A percentile compares a stretch with the other conserved stretches of the same genome.
phyloP scores from a whole-genome alignment of 2,113 vertebrate genomes.

The Eublepharis macularius region DNA sequence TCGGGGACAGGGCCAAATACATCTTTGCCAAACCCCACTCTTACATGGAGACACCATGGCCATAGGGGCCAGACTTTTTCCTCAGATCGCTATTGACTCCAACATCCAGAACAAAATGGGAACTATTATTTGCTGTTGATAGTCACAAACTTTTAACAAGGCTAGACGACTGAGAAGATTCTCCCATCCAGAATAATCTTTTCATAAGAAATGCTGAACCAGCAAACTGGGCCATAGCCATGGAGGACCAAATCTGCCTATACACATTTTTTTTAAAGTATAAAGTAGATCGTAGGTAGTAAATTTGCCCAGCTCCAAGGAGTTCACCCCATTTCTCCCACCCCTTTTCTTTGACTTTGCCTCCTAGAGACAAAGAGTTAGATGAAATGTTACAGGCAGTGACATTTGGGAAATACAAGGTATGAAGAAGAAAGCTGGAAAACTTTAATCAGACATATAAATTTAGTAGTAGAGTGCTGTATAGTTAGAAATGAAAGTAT shows the following conservation, averaged over 20 bases:
- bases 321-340: background rate
- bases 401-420: too few species aligned
- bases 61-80: background rate
- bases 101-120: background rate
- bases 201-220: background rate
- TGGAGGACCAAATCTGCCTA: background rate
- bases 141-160: background rate
- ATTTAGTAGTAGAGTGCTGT: too few species aligned
- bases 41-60: background rate
- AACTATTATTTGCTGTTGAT: background rate
- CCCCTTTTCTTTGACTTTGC: too few species aligned
- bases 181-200: background rate
- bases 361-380: too few species aligned
- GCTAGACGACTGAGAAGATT: background rate
- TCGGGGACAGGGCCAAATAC: background rate
- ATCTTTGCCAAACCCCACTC: background rate
- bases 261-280: too few species aligned
- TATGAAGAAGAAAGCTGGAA: too few species aligned
- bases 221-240: too few species aligned
- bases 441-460: too few species aligned
- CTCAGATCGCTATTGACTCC: background rate
- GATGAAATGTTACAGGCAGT: too few species aligned
- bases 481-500: too few species aligned
- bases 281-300: too few species aligned
- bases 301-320: background rate